Evolutionary conservation across 2,888 invertebrate species (phyloP).

Genomic region (Tetheella fluctuosa): DNA sequence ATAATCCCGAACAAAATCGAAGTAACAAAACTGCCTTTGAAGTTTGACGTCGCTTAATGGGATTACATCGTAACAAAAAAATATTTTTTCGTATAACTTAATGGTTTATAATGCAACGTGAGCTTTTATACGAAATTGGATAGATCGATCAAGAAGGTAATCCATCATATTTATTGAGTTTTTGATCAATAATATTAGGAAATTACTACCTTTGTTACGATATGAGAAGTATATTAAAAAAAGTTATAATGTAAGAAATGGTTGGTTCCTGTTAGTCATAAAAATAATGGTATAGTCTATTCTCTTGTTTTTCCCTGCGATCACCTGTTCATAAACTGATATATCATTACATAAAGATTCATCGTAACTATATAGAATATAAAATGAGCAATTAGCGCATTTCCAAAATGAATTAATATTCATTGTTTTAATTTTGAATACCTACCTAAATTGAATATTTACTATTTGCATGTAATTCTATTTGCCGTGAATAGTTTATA

Average conservation of each 20-base stretch:
- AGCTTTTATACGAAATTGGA: conserved; percentile 26
- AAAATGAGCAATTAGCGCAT: too few species aligned
- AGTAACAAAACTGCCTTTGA: background rate
- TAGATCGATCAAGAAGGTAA: conserved; percentile 29
- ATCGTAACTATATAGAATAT: too few species aligned
- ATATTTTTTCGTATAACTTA: background rate
- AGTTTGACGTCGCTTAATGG: background rate
- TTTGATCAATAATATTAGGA: conserved; percentile 26
- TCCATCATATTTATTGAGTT: conserved; percentile 36
- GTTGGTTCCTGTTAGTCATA: conserved; percentile 14
- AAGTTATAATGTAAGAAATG: conserved; percentile 16
- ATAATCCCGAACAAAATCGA: background rate
- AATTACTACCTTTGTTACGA: conserved; percentile 21
- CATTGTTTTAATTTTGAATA: too few species aligned
- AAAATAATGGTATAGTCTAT: background rate
- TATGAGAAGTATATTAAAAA: conserved; percentile 19
- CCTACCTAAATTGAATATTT: too few species aligned
- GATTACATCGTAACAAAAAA: background rate
- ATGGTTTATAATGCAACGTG: conserved; percentile 12
- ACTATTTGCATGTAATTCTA: too few species aligned
- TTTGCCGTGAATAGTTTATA: too few species aligned
- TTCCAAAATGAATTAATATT: too few species aligned
- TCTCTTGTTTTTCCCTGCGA: background rate
- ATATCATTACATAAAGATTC: too few species aligned
- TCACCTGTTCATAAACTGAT: background rate